A percentile compares a stretch with the other conserved stretches of the same genome.
Conservation (phyloP, 2,113 vertebrate species). For the Bombycilla garrulus region DNA sequence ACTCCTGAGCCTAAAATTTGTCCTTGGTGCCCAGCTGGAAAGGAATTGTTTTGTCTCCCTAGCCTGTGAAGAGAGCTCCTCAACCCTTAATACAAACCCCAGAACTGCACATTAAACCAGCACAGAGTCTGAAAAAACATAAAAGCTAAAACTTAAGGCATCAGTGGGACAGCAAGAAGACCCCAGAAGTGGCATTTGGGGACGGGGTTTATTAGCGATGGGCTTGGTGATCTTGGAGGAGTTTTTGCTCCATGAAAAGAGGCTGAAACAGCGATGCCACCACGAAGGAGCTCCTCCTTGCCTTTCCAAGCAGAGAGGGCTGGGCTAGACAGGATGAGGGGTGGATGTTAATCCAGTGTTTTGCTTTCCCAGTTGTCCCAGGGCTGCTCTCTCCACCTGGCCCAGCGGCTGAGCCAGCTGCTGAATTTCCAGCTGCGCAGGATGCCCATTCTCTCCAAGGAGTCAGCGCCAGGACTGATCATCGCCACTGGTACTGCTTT, state of each 20-base stretch:
- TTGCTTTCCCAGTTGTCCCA: conserved; percentile 77
- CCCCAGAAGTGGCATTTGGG: neutral
- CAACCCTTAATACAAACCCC: too few species aligned
- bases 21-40: too few species aligned
- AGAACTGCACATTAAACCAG: too few species aligned
- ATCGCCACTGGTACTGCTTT: conserved; percentile 87
- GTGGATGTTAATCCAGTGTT: rapidly evolving
- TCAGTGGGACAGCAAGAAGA: neutral
- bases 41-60: too few species aligned
- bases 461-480: conserved; percentile 92
- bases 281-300: rapidly evolving
- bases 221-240: neutral
- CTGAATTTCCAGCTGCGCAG: conserved; percentile 92
- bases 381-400: conserved; percentile 95
- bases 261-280: rapidly evolving
- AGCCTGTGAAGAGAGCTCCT: too few species aligned
- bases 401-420: conserved; percentile 93
- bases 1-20: too few species aligned
- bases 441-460: conserved; percentile 95
- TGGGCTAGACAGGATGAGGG: rapidly evolving
- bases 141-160: too few species aligned
- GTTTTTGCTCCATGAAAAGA: rapidly evolving
- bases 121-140: too few species aligned
- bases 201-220: rapidly evolving
- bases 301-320: neutral